Conservation (phyloP, 1,140 invertebrate species). For the Drosophila kepulauana region DNA sequence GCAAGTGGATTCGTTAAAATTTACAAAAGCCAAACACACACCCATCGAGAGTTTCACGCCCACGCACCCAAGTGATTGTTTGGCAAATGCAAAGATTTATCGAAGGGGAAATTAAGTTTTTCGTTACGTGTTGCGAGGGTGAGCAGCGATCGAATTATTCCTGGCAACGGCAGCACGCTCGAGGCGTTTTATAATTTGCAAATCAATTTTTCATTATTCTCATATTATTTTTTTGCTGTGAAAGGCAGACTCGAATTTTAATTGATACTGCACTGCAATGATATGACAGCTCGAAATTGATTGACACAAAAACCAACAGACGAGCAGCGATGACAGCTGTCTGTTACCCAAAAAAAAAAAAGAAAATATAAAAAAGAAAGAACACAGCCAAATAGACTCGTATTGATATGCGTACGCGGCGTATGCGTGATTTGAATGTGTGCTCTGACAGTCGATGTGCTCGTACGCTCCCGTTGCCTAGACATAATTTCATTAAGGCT, state of each 20-base stretch:
- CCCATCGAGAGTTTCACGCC: too few relatives aligned
- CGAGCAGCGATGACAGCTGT: conserved; percentile 48
- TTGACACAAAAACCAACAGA: conserved; percentile 31
- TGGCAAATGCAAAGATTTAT: conserved; percentile 52
- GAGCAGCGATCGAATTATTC: background rate
- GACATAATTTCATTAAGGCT: conserved; percentile 58
- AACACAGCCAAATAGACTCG: background rate
- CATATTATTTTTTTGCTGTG: conserved; percentile 1
- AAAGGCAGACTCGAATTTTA: conserved; percentile 30
- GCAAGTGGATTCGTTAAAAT: conserved; percentile 35
- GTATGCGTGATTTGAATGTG: conserved; percentile 76
- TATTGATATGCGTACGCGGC: conserved; percentile 65
- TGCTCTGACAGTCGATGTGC: conserved; percentile 36
- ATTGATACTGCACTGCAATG: conserved; percentile 42
- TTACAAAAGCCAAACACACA: conserved; percentile 23
- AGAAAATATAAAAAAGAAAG: too few relatives aligned
- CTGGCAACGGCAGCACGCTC: conserved; percentile 2
- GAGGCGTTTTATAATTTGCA: conserved; percentile 23
- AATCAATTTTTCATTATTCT: conserved; percentile 26
- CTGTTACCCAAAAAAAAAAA: conserved; percentile 26
- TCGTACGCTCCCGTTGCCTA: conserved; percentile 46
- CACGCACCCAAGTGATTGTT: conserved; percentile 26
- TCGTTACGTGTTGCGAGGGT: background rate
- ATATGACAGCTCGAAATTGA: conserved; percentile 30
- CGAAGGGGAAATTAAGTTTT: conserved; percentile 39